phyloP scores from a whole-genome alignment of 2,797 vertebrate genomes.

The Onychomys leucogaster region DNA sequence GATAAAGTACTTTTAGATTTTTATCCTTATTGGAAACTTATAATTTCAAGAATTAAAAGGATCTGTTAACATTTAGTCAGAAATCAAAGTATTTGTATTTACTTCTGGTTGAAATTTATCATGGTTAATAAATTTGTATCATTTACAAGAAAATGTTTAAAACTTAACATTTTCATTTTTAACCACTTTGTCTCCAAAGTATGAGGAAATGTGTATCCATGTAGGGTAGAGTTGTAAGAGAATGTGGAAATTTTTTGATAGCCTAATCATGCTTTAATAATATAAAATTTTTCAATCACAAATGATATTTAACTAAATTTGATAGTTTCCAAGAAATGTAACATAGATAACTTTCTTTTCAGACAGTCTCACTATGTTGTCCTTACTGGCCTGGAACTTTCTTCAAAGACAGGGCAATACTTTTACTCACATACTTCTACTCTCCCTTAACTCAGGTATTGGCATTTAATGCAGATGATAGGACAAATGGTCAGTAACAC shows the following conservation, averaged over 20 bases:
- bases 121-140: background rate
- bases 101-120: background rate
- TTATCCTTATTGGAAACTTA: background rate
- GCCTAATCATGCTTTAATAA: background rate
- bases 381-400: background rate
- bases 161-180: constrained; percentile 9
- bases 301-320: background rate
- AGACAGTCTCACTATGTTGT: background rate
- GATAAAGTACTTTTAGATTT: background rate
- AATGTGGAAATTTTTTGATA: background rate
- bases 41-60: constrained; percentile 27
- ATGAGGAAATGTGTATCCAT: background rate
- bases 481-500: background rate
- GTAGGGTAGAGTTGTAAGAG: background rate
- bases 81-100: background rate
- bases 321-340: background rate
- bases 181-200: background rate
- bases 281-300: background rate
- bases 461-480: background rate
- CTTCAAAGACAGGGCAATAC: too few relatives aligned
- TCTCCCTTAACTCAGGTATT: background rate
- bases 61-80: background rate
- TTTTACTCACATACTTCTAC: background rate
- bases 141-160: background rate
- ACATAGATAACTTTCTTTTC: background rate